Base-by-base conservation (phyloP, 2,888 invertebrate species). In the Frankliniella fusca region DNA sequence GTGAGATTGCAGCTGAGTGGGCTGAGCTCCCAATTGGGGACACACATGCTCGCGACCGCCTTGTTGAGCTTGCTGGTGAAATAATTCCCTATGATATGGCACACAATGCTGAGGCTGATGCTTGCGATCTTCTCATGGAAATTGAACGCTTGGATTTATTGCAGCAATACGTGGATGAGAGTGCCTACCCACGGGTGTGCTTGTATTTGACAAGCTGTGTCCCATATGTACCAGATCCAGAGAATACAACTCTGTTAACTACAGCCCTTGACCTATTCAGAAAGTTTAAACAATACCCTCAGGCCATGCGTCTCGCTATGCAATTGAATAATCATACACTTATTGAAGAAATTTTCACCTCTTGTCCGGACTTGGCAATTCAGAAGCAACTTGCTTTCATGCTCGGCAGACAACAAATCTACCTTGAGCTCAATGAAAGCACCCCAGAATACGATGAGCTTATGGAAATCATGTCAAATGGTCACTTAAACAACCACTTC, bases 21-120 rank as follows among this genome's bases (percentile, higher is more conserved):
- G 86, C 87, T 3, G 85, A 89, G 23, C 87, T 88, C 54, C 89
- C 90, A 20, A 88, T 89, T 0, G 88, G 88, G 0, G 88, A 89
- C 38, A 81, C 82, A 0, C 89, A 89, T 20, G 86, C 86, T 23
- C 87, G 86, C 48, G 86, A 87, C 80, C 91, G 92, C 82, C 89
- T 99, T 61, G 90, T 95, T 83, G 91, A 92, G 5, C 89, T 99
- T 83, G 94, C 97, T 1, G 91, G 94, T 83, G 94, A 97, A 87
- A 97, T 99, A 81, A 93, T 99, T 48, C 92, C 94, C 0, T 99
- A 98, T 88, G 96, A 99, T 87, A 97, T 98, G 95, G 93, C 93
- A 84, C 98, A 99, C 88, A 98, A 99, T 87, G 99, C 99, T 1
- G 99, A 99, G 89, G 96, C 98, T 0, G 99, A 99, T 89, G 99